Percentiles rank a stretch among this genome's conserved stretches.
These are phyloP conservation scores for Stichodactyla mertensii DNA, from an alignment of 64 coral and sea anemone genomes.

Conservation along the genomic window DNA sequence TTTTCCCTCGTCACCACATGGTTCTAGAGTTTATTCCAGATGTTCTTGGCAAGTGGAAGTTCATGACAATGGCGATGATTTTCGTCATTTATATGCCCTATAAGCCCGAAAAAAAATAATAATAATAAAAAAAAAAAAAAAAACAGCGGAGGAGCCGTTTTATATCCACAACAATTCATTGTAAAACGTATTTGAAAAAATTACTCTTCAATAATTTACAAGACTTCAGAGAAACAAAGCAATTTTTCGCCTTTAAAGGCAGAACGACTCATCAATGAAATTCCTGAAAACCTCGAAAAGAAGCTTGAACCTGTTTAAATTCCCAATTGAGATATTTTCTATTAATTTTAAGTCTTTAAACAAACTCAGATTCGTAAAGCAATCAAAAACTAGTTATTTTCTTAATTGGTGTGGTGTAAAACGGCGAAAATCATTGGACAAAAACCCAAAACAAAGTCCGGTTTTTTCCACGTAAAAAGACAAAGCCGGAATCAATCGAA, in stretches of 20 bases:
- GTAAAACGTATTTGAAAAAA: neutral
- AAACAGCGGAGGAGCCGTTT: neutral
- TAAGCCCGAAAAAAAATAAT: neutral
- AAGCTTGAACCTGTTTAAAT: neutral
- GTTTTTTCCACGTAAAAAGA: neutral
- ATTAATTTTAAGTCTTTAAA: too few species aligned
- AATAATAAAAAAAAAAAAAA: too few species aligned
- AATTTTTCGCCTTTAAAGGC: neutral
- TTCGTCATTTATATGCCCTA: neutral
- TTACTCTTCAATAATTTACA: neutral
- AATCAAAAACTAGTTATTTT: neutral
- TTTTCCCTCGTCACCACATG: neutral
- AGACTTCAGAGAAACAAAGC: neutral
- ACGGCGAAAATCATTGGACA: neutral
- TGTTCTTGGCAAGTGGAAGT: neutral
- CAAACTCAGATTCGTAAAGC: neutral
- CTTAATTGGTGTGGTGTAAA: constrained; percentile 1
- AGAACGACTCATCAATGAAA: neutral
- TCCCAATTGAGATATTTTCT: too few species aligned
- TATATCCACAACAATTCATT: neutral
- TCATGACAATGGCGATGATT: neutral
- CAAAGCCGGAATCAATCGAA: neutral
- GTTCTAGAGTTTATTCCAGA: neutral
- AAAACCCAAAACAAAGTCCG: neutral
- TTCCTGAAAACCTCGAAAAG: neutral